Evolutionary conservation across 2,888 invertebrate genomes (phyloP), one percentile per base, ranked within the genome.

Genomic region (Eristalis pertinax): DNA sequence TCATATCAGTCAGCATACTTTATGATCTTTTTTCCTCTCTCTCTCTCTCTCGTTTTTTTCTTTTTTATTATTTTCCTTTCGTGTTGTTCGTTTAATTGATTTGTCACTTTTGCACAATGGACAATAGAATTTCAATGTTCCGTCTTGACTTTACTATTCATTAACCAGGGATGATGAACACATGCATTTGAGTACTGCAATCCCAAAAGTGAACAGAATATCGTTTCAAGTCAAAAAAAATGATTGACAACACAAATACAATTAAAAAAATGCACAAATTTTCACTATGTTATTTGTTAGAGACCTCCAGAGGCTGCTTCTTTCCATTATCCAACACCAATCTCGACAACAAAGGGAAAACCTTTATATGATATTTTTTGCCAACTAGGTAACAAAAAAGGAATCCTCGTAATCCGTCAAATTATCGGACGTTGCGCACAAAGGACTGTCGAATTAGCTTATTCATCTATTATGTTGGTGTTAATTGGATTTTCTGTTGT

Each of bases 1-100:
- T 94, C 94, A 95, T 94, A 92, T 95, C 95, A 90, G 95, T 95
- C 91, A 95, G 92, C 95, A 95, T 95, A 84, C 77, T 87, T 81
- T 69, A 35, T 60, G 15, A 67, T 22, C 43, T 60, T 68, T 35
- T 29, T 60, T 35, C n/a, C n/a, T 63, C 38, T 64, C 65, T 88
- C 84, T 73, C 76, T 63, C 56, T n/a, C 82, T 76, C 84, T 83
- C 85, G 4, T 5, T 29, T 5, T 85, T 89, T 88, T 89, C 82
- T 89, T 89, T 90, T 89, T 90, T 84, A 89, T 90, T 87, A 88
- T 89, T 90, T 89, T 73, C 22, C 29, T 73, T 78, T 76, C 62
- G 63, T 74, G 77, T 73, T 86, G 69, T 67, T 74, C 70, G 41
- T 72, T 82, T 65, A 79, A 83, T 83, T 79, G 84, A 84, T 79